Percentiles rank a stretch among this genome's conserved stretches.
Evolutionary conservation across 2,888 invertebrate species (phyloP).

Genomic region (Athetis lepigone): DNA sequence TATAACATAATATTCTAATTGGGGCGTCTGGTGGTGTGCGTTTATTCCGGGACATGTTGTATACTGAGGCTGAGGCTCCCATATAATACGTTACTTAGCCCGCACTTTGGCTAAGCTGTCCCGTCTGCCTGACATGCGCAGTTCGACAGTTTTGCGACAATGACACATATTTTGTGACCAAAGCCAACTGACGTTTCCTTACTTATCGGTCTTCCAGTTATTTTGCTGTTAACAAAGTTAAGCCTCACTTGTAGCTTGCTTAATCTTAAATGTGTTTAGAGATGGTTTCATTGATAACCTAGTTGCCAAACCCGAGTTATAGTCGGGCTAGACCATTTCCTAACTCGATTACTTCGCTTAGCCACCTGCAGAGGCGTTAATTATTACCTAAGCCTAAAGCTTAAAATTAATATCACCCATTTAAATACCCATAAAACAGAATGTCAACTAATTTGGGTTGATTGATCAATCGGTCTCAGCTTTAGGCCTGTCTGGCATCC

Average conservation of each 20-base stretch:
- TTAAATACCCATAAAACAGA: constrained; percentile 50
- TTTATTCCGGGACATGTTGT: too few relatives aligned
- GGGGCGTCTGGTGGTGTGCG: too few relatives aligned
- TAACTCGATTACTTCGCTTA: constrained; percentile 22
- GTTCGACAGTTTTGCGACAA: too few relatives aligned
- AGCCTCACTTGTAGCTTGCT: neutral
- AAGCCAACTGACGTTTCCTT: too few relatives aligned
- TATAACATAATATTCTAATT: too few relatives aligned
- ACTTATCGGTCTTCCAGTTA: too few relatives aligned
- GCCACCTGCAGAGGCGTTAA: constrained; percentile 31
- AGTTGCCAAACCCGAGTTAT: constrained; percentile 28
- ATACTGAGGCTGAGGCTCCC: too few relatives aligned
- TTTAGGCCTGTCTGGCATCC: constrained; percentile 32
- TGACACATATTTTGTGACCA: too few relatives aligned
- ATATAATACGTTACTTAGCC: too few relatives aligned
- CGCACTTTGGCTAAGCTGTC: too few relatives aligned
- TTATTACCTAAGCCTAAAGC: constrained; percentile 37
- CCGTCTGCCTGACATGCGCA: too few relatives aligned
- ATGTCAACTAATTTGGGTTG: constrained; percentile 42
- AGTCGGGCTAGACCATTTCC: constrained; percentile 23
- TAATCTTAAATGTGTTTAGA: neutral
- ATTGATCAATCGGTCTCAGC: constrained; percentile 46
- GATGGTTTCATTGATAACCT: constrained; percentile 35
- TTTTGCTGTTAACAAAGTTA: too few relatives aligned
- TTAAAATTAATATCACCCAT: constrained; percentile 36